A percentile compares a stretch with the other conserved stretches of the same genome.
Conservation (phyloP, 2,113 vertebrate genomes). For the Sciurus niger region DNA sequence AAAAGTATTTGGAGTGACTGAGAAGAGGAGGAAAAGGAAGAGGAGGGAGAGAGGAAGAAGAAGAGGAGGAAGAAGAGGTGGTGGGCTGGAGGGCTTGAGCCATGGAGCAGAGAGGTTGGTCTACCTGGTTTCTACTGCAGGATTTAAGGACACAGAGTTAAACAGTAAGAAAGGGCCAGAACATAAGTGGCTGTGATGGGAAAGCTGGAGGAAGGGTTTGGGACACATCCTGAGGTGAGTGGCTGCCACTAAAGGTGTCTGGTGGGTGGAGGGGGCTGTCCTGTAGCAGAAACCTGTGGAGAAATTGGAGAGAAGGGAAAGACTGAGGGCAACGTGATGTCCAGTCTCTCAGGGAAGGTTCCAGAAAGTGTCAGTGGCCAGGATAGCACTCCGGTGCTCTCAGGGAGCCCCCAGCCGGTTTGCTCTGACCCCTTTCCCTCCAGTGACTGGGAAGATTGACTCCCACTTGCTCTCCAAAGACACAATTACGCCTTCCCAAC, state of each 20-base stretch:
- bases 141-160: background rate
- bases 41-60: background rate
- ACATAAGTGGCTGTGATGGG: background rate
- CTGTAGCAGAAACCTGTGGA: background rate
- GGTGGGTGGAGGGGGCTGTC: too few species aligned
- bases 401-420: background rate
- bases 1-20: background rate
- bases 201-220: background rate
- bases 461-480: background rate
- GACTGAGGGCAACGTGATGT: background rate
- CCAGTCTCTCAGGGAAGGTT: background rate
- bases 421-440: background rate
- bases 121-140: background rate
- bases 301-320: background rate
- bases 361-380: background rate
- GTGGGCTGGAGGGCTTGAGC: background rate
- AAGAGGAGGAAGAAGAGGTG: background rate
- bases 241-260: background rate
- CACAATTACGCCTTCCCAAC: background rate
- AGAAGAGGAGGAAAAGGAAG: background rate
- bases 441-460: background rate
- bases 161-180: background rate
- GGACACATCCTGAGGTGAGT: background rate
- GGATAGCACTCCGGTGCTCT: background rate
- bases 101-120: too few species aligned